Conservation (phyloP, 2,888 invertebrate genomes). For the Trachelus tabidus region DNA sequence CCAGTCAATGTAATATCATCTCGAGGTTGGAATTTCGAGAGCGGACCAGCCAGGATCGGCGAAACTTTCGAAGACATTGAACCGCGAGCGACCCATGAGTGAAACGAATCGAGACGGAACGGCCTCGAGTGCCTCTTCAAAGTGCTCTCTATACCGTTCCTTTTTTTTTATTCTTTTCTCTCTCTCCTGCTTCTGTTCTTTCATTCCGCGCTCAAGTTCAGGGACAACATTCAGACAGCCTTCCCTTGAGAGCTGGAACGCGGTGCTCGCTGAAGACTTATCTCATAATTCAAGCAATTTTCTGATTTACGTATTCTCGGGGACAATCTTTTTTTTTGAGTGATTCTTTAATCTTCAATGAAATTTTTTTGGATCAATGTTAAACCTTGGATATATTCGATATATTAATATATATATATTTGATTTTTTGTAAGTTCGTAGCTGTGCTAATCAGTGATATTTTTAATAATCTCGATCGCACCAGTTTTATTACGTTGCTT, state of each 20-base stretch:
- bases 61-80: constrained; percentile 59
- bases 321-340: no score
- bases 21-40: constrained; percentile 49
- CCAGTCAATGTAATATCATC: constrained; percentile 4
- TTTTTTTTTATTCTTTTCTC: background rate
- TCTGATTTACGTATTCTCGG: background rate
- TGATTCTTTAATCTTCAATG: no score
- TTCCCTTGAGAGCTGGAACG: background rate
- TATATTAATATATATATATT: background rate
- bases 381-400: background rate
- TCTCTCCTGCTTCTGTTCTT: constrained; percentile 10
- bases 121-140: constrained; percentile 4
- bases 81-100: constrained; percentile 27
- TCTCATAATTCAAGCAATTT: background rate
- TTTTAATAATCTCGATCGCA: background rate
- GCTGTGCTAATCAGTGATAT: background rate
- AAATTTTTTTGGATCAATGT: background rate
- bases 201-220: constrained; percentile 49
- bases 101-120: constrained; percentile 30
- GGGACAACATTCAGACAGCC: constrained; percentile 30
- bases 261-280: background rate
- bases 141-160: background rate
- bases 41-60: constrained; percentile 33
- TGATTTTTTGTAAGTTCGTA: background rate
- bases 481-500: background rate